Evolutionary conservation across 2,888 invertebrate species (phyloP), one percentile per base, ranked within the genome.

Genomic region (Exephanes ischioxanthus): DNA sequence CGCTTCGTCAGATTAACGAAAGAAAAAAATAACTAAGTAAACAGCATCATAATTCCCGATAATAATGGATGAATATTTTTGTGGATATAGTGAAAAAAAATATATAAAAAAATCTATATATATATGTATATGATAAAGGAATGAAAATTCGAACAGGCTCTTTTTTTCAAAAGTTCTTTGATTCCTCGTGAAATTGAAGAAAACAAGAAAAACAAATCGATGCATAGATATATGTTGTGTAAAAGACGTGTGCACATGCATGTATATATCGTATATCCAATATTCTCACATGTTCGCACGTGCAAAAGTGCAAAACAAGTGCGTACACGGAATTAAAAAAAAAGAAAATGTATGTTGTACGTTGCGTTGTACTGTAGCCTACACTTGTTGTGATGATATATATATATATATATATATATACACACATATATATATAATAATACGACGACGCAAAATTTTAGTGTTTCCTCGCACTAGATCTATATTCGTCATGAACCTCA

Each of bases 381-480:
- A 63, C 63, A 63, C 63, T 9, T 33, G 63, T 61, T 63, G 82
- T 87, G 81, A 51, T 71, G 37, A 48, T 14, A 48, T 16, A 48
- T 80, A 67, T 51, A 63, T 83, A 81, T 85, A n/a, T n/a, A n/a
- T n/a, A n/a, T n/a, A 84, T 81, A 82, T 78, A 86, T 76, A 81
- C 41, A 48, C 3, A 16, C 61, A 67, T 41, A 63, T 83, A 81
- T 85, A 84, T 83, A 82, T 45, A 81, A 86, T 77, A 58, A 84
- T 83, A 83, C 81, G 83, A 83, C 77, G 84, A 88, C 82, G 87
- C 87, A 68, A 87, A 85, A 84, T 89, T 86, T 70, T 76, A 76
- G 82, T 80, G 71, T 26, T 70, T 22, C 37, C 71, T 75, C 68
- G 53, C 67, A 75, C 63, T 81, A 85, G 73, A 53, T 76, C 33